Conservation (phyloP, 1,140 invertebrate species). For the Pectinophora gossypiella region DNA sequence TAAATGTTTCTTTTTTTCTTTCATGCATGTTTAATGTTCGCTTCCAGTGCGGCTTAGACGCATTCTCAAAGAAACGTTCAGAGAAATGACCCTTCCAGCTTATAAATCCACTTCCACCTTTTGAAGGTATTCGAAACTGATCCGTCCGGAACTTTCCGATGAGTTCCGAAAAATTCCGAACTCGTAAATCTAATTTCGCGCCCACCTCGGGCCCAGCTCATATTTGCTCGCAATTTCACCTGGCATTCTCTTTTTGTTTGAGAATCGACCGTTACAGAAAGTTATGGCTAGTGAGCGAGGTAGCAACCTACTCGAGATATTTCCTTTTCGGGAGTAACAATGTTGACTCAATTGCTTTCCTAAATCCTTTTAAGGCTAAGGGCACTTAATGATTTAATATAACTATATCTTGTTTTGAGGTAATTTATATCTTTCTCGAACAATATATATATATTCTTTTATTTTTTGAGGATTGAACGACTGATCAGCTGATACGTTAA, state of each 20-base stretch:
- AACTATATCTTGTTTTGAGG: no score
- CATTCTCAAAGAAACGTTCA: no score
- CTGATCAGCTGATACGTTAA: no score
- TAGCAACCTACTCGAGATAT: background rate
- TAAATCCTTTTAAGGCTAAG: background rate
- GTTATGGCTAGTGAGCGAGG: slow-evolving; percentile 11
- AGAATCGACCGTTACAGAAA: slow-evolving; percentile 22
- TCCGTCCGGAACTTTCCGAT: slow-evolving; percentile 44
- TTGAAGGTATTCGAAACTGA: slow-evolving; percentile 37
- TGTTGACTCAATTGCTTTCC: background rate
- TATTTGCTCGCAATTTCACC: slow-evolving; percentile 43
- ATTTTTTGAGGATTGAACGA: no score
- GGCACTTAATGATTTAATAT: no score
- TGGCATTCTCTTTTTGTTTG: slow-evolving; percentile 35
- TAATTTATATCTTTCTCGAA: no score
- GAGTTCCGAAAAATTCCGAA: slow-evolving; percentile 55
- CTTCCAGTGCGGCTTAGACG: no score
- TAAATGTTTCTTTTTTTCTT: no score
- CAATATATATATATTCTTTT: no score
- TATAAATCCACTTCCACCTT: slow-evolving; percentile 4
- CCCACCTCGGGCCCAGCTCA: slow-evolving; percentile 32
- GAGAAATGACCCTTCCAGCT: background rate
- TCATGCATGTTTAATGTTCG: no score
- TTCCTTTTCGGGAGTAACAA: background rate
- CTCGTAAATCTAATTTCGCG: slow-evolving; percentile 59